These are phyloP conservation scores for Halictus quadricinctus DNA, from an alignment of 2,888 invertebrate genomes.

Conservation along the genomic window DNA sequence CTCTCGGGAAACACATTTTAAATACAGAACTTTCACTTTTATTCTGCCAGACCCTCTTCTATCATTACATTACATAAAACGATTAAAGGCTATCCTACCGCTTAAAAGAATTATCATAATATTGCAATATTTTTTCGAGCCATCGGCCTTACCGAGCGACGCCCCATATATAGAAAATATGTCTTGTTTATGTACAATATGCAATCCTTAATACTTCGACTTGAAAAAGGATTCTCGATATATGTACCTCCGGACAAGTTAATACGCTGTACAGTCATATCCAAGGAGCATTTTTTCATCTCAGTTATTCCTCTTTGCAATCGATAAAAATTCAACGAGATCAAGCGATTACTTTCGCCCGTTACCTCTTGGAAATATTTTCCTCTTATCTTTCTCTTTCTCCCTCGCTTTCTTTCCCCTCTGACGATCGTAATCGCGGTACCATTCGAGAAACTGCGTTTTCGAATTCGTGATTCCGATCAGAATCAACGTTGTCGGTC, in stretches of 20 bases:
- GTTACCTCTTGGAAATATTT: slow-evolving; percentile 21
- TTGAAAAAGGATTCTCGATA: slow-evolving; percentile 78
- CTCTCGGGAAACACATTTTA: slow-evolving; percentile 65
- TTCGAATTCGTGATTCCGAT: slow-evolving; percentile 16
- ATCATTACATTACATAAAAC: slow-evolving; percentile 82
- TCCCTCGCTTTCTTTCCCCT: background rate
- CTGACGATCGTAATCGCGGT: slow-evolving; percentile 32
- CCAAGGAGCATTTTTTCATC: slow-evolving; percentile 75
- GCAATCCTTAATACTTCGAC: slow-evolving; percentile 80
- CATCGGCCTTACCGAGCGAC: slow-evolving; percentile 79
- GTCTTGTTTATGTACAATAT: slow-evolving; percentile 83
- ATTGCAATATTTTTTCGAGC: slow-evolving; percentile 82
- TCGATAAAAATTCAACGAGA: slow-evolving; percentile 67
- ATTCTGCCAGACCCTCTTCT: slow-evolving; percentile 81
- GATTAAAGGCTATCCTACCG: slow-evolving; percentile 82
- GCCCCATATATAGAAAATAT: slow-evolving; percentile 82
- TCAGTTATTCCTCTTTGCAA: slow-evolving; percentile 33
- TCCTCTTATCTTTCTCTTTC: slow-evolving; percentile 4
- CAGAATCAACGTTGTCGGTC: slow-evolving; percentile 1
- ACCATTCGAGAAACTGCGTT: slow-evolving; percentile 31
- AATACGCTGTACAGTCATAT: slow-evolving; percentile 80
- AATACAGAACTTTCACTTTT: slow-evolving; percentile 82
- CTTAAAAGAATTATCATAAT: slow-evolving; percentile 82
- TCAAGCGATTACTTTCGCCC: slow-evolving; percentile 55
- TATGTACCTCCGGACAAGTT: slow-evolving; percentile 79